Evolutionary conservation across 1,140 invertebrate genomes (phyloP), one percentile per base, ranked within the genome.

Genomic region (Drosophila nasuta): DNA sequence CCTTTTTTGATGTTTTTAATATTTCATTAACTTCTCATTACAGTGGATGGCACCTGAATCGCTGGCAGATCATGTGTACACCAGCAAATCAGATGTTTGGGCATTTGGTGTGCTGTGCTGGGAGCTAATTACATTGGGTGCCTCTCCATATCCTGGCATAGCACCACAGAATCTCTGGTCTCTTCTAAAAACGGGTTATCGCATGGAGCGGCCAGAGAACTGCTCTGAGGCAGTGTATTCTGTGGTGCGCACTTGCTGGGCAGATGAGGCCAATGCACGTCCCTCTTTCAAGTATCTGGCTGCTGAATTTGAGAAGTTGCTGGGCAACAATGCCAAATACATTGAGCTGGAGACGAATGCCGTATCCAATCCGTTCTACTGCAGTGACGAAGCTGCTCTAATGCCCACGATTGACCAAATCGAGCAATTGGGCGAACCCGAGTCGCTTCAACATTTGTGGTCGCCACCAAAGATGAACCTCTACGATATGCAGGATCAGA

Each of bases 21-120:
- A 43, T 7, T 45, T 11, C 7, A 15, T 56, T 56, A 1, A 8
- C 15, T 38, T 5, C 6, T 5, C 5, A 0, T 43, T 68, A 0
- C 95, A 96, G 91, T 98, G 97, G 97, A 96, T 98, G 95, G 96
- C 97, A 0, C 95, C 96, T 0, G 97, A 98, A 93, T 96, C 96
- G 1, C 92, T 98, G 35, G 95, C 96, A 3, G 97, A 98, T 93
- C 97, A 97, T 75, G 94, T 98, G 5, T 98, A 98, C 91, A 98
- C 97, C 8, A 96, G 95, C 75, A 97, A 97, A 93, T 97, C 96
- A 11, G 97, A 98, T 93, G 96, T 97, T 1, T 98, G 97, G 97
- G 97, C 97, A 20, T 98, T 96, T 92, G 97, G 97, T 0, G 94
- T 98, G 1, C 94, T 98, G 1, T 93, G 98, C 11, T 98, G 97